Percentiles rank a stretch among this genome's conserved stretches.
Evolutionary conservation across 1,140 invertebrate genomes (phyloP).

Genomic region (Sipha flava): DNA sequence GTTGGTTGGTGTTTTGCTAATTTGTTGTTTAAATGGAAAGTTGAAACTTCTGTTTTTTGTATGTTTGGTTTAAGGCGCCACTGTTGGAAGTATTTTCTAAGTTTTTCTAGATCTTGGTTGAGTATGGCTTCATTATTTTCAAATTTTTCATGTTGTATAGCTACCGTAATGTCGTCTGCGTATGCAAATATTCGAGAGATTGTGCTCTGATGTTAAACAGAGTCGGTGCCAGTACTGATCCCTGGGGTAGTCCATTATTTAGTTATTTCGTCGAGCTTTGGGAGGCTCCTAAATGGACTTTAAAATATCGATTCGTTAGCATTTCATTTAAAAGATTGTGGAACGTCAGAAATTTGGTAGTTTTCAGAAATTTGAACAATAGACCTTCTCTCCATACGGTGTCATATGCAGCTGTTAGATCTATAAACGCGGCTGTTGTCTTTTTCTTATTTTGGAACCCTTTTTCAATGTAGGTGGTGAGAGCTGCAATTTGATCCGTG

Average conservation of each 20-base stretch:
- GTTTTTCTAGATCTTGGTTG: not conserved
- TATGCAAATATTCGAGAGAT: not conserved
- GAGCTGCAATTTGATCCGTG: slow-evolving; percentile 28
- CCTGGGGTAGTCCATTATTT: slow-evolving; percentile 28
- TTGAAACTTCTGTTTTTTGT: not conserved
- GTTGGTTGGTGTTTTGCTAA: slow-evolving; percentile 48
- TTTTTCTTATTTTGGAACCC: slow-evolving; percentile 29
- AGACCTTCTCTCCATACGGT: slow-evolving; percentile 28
- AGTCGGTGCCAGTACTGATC: too few species aligned
- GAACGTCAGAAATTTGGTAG: not conserved
- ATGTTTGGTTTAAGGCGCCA: not conserved
- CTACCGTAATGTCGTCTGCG: not conserved
- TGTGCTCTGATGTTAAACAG: not conserved
- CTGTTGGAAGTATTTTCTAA: not conserved
- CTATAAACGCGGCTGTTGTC: slow-evolving; percentile 22
- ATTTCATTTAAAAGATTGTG: not conserved
- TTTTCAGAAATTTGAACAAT: slow-evolving; percentile 2
- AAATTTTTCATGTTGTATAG: not conserved
- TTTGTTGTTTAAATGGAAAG: slow-evolving; percentile 45
- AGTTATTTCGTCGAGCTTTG: slow-evolving; percentile 28
- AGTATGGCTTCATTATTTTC: slow-evolving; percentile 1
- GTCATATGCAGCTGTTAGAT: slow-evolving; percentile 33
- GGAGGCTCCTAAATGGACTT: slow-evolving; percentile 16
- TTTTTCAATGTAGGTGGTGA: slow-evolving; percentile 34
- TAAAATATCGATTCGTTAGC: slow-evolving; percentile 29